Percentiles rank a stretch among this genome's conserved stretches.
These are phyloP conservation scores for Ochlodes sylvanus DNA, from an alignment of 2,888 invertebrate genomes.

Conservation along the genomic window DNA sequence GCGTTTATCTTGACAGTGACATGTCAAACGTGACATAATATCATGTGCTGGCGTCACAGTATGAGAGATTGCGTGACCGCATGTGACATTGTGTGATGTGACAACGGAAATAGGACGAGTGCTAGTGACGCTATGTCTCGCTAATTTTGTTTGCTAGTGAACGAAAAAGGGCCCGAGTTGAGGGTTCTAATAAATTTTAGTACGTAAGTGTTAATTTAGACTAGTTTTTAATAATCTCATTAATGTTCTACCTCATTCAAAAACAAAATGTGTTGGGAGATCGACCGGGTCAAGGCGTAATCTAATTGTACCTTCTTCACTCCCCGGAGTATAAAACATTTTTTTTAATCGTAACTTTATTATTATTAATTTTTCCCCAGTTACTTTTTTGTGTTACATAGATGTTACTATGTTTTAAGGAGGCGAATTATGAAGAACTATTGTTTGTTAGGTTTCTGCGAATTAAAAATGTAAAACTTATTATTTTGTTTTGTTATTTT, in stretches of 20 bases:
- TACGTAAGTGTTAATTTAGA: conserved; percentile 76
- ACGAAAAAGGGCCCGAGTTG: conserved; percentile 61
- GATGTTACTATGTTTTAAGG: conserved; percentile 86
- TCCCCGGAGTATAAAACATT: conserved; percentile 82
- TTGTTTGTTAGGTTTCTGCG: conserved; percentile 86
- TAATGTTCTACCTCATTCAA: conserved; percentile 74
- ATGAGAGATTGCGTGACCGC: too few relatives aligned
- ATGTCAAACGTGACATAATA: conserved; percentile 5
- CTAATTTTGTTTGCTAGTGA: conserved; percentile 15
- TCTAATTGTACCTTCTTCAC: conserved; percentile 83
- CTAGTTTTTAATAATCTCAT: conserved; percentile 80
- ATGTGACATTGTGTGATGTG: too few relatives aligned
- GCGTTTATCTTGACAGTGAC: conserved; percentile 41
- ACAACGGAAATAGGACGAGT: too few relatives aligned
- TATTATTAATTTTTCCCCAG: conserved; percentile 78
- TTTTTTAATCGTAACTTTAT: conserved; percentile 70
- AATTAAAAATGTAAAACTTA: conserved; percentile 84
- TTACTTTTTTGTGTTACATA: conserved; percentile 85
- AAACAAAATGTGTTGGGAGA: conserved; percentile 61
- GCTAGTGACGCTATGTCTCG: too few relatives aligned
- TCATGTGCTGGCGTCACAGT: too few relatives aligned
- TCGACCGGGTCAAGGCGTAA: conserved; percentile 74
- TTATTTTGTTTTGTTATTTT: conserved; percentile 73
- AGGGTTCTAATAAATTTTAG: conserved; percentile 62
- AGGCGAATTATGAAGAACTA: conserved; percentile 80